Evolutionary conservation across 2,888 invertebrate species (phyloP).

Genomic region (Carpatolechia fugitivella): DNA sequence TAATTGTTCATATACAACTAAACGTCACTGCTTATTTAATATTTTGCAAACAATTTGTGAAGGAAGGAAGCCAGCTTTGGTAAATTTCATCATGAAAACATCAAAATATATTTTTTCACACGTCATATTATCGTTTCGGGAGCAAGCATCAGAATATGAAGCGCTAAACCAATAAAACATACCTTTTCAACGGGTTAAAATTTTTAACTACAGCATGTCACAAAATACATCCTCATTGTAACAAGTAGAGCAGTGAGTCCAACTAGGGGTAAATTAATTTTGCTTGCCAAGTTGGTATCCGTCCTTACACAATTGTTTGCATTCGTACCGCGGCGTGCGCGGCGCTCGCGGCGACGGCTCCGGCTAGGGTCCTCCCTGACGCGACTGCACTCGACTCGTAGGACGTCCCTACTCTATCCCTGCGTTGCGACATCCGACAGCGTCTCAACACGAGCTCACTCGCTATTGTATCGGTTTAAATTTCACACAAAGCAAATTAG

Average conservation of each 20-base stretch:
- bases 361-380: too few relatives aligned
- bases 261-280: slow-evolving; percentile 47
- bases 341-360: too few relatives aligned
- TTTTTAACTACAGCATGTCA: slow-evolving; percentile 79
- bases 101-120: slow-evolving; percentile 50
- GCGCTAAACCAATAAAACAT: slow-evolving; percentile 76
- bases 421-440: slow-evolving; percentile 40
- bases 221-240: slow-evolving; percentile 63
- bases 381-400: too few relatives aligned
- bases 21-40: slow-evolving; percentile 29
- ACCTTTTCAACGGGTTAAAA: slow-evolving; percentile 69
- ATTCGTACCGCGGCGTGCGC: slow-evolving; percentile 45
- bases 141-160: slow-evolving; percentile 70
- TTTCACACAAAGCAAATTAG: slow-evolving; percentile 66
- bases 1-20: neutral
- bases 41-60: slow-evolving; percentile 93
- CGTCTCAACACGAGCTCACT: slow-evolving; percentile 36
- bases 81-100: slow-evolving; percentile 42
- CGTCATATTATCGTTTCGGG: slow-evolving; percentile 49
- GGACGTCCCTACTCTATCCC: slow-evolving; percentile 38
- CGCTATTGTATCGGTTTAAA: slow-evolving; percentile 44
- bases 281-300: slow-evolving; percentile 72
- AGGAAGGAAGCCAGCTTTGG: slow-evolving; percentile 86
- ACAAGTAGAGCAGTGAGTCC: slow-evolving; percentile 45
- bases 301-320: slow-evolving; percentile 81